phyloP scores from a whole-genome alignment of 2,113 vertebrate species.

The Menura novaehollandiae region DNA sequence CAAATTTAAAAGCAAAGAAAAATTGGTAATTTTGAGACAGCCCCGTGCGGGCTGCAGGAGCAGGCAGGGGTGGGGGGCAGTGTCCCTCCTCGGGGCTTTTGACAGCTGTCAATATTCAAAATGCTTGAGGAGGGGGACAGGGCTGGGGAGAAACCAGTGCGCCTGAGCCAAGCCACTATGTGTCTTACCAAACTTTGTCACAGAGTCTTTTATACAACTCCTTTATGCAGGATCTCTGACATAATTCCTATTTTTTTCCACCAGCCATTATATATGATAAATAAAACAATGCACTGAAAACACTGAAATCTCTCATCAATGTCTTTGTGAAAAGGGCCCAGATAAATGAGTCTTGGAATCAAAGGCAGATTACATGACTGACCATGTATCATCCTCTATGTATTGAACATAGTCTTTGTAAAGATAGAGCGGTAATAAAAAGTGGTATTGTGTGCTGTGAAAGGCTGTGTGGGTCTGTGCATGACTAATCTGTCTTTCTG shows the following conservation, averaged over 20 bases:
- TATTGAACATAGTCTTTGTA: constrained; percentile 99
- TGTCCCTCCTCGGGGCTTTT: neutral
- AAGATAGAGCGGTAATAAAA: constrained; percentile 98
- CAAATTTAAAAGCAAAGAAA: constrained; percentile 52
- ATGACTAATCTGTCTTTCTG: constrained; percentile 99
- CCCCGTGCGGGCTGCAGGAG: neutral
- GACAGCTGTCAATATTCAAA: constrained; percentile 38
- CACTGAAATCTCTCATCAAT: constrained; percentile 96
- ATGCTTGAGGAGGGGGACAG: neutral
- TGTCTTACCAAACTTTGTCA: constrained; percentile 71
- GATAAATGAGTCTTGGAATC: constrained; percentile 98
- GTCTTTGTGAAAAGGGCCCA: constrained; percentile 96
- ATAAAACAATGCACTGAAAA: constrained; percentile 83
- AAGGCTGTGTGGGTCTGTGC: constrained; percentile 99
- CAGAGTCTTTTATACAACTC: constrained; percentile 70
- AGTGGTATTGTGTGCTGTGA: constrained; percentile 97
- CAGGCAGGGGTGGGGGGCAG: neutral
- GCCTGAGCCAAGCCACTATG: neutral
- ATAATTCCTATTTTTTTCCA: constrained; percentile 73
- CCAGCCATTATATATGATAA: constrained; percentile 83
- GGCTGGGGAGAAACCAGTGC: neutral
- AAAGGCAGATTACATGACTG: constrained; percentile 99
- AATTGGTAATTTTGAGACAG: constrained; percentile 3
- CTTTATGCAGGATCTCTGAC: constrained; percentile 73
- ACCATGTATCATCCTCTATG: constrained; percentile 99